Conservation (phyloP, 2,888 invertebrate species). For the Pristionchus fissidentatus region DNA sequence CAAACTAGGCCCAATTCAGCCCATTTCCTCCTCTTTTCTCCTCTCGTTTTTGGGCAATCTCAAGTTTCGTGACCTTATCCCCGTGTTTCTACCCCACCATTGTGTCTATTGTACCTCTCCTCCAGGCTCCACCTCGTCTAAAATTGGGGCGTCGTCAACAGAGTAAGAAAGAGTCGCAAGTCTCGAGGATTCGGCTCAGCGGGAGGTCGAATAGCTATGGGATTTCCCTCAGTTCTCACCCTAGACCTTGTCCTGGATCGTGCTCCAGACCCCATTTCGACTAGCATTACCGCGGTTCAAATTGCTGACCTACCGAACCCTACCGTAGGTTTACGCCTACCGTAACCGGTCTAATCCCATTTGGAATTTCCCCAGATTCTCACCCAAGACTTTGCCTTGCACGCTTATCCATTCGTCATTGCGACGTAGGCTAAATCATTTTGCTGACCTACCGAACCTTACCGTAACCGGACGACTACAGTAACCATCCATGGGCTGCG, state of each 20-base stretch:
- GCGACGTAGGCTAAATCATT: no score
- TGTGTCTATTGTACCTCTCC: neutral
- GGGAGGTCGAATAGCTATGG: neutral
- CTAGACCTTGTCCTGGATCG: neutral
- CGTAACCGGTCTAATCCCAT: no score
- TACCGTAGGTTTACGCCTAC: no score
- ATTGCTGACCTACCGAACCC: no score
- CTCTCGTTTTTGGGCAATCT: neutral
- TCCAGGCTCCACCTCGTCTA: neutral
- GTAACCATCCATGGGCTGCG: constrained; percentile 33
- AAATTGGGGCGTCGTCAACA: constrained; percentile 36
- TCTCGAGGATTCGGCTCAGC: constrained; percentile 9
- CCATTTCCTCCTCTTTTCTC: constrained; percentile 41
- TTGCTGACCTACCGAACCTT: neutral
- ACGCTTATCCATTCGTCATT: no score
- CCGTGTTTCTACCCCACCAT: no score
- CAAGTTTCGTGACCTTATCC: neutral
- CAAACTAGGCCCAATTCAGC: neutral
- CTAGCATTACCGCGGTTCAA: no score
- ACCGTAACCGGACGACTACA: neutral
- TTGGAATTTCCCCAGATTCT: no score
- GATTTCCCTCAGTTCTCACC: constrained; percentile 14
- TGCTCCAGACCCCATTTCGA: no score
- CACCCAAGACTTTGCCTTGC: constrained; percentile 12
- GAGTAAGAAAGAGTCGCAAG: constrained; percentile 6